These are phyloP conservation scores for Temnothorax unifasciatus DNA, from an alignment of 2,888 invertebrate genomes.

Conservation along the genomic window DNA sequence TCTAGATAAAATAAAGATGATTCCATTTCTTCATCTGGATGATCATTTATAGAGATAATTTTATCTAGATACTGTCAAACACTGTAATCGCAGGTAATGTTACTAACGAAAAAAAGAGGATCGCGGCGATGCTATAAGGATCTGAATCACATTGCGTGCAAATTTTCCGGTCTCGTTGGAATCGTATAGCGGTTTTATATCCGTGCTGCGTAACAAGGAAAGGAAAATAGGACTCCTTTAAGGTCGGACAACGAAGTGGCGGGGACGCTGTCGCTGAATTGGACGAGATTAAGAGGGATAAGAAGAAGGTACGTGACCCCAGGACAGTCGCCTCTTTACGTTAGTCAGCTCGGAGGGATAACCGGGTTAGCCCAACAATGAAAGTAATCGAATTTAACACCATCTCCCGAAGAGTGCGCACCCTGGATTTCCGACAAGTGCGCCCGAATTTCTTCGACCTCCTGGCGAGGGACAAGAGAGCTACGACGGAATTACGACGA, in stretches of 20 bases:
- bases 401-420: slow-evolving; percentile 78
- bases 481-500: slow-evolving; percentile 60
- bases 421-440: slow-evolving; percentile 78
- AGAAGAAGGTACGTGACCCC: slow-evolving; percentile 81
- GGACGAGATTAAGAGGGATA: slow-evolving; percentile 80
- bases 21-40: too few species aligned
- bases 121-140: background rate
- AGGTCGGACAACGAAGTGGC: slow-evolving; percentile 53
- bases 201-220: background rate
- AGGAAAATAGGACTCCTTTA: slow-evolving; percentile 36
- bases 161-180: background rate
- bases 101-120: background rate
- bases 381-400: slow-evolving; percentile 85
- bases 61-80: too few species aligned
- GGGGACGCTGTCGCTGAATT: slow-evolving; percentile 70
- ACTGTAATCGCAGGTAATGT: background rate
- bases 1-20: too few species aligned
- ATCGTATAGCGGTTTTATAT: slow-evolving; percentile 18
- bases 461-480: slow-evolving; percentile 59
- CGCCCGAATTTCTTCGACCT: slow-evolving; percentile 73
- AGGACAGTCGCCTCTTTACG: slow-evolving; percentile 77
- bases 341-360: slow-evolving; percentile 80
- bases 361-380: slow-evolving; percentile 84
- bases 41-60: too few species aligned
- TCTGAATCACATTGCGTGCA: background rate